Evolutionary conservation across 2,888 invertebrate species (phyloP), one percentile per base, ranked within the genome.

Genomic region (Drosophila kanekoi): DNA sequence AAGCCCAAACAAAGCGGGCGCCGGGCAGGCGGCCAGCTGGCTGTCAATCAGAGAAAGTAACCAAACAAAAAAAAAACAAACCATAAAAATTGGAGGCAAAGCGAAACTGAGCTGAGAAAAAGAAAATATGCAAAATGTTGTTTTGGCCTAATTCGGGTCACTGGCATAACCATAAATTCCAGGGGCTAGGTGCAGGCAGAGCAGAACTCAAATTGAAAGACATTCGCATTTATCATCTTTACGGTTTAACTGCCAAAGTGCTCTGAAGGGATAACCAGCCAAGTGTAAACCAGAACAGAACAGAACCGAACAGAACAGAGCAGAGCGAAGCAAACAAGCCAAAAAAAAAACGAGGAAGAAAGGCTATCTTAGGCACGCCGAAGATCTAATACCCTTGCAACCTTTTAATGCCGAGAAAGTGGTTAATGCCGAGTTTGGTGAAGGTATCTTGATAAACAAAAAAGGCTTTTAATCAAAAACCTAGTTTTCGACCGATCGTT

Each of bases 211-310:
- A 79, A 87, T 77, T 86, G 81, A 86, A 83, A 83, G 87, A 78
- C 83, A 83, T 88, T 88, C 83, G 81, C 83, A 83, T 83, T 88
- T 87, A 83, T 83, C 88, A 83, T 83, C 87, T 83, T 83, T 83
- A 88, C 83, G 83, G 81, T 84, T 83, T 83, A 88, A 88, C 87
- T 83, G 83, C 81, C 83, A 83, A 88, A 83, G 83, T 81, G 68
- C 87, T 85, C 73, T 81, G 87, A 81, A 81, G 81, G 79, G 71
- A 62, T 77, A 77, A 75, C 54, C 77, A 76, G 75, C 79, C 69
- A 69, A 71, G 81, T 66, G 67, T 80, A 62, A 72, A 79, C 73
- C 63, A 64, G 54, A 65, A 49, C 59, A 61, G 65, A 67, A 56
- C 58, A 47, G 43, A 66, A 43, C 51, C 10, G 38, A n/a, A 64